Evolutionary conservation across 2,113 vertebrate species (phyloP).

Genomic region (Nothoprocta perdicaria): DNA sequence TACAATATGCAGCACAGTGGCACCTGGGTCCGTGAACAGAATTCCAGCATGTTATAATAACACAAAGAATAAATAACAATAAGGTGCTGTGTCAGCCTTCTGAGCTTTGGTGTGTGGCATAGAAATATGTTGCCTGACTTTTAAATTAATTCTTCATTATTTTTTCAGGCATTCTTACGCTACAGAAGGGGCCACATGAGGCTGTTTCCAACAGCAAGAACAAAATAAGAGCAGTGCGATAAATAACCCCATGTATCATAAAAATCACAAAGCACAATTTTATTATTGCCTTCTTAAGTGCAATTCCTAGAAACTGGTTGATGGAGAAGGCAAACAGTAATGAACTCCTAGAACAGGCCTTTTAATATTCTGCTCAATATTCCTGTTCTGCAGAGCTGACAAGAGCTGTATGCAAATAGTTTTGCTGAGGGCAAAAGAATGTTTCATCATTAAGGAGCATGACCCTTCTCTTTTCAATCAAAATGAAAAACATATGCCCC

Average conservation of each 20-base stretch:
- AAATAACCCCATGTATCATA: conserved; percentile 6
- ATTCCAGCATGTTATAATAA: neutral
- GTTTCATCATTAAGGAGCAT: conserved; percentile 42
- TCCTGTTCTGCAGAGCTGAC: neutral
- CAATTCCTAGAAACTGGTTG: conserved; percentile 14
- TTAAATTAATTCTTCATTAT: conserved; percentile 53
- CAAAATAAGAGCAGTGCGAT: neutral
- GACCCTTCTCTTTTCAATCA: conserved; percentile 20
- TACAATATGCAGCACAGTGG: neutral
- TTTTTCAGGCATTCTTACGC: conserved; percentile 22
- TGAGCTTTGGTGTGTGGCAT: neutral
- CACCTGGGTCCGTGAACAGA: neutral
- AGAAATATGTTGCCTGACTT: conserved; percentile 31
- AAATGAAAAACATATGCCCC: conserved; percentile 22
- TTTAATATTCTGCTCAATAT: conserved; percentile 46
- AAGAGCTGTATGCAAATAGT: conserved; percentile 43
- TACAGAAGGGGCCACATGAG: conserved; percentile 8
- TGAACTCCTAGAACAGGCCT: conserved; percentile 40
- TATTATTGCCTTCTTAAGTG: conserved; percentile 1
- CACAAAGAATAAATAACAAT: neutral
- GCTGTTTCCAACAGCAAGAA: conserved; percentile 25
- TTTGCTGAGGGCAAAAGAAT: conserved; percentile 57
- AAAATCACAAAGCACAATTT: conserved; percentile 31
- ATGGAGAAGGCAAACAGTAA: conserved; percentile 37
- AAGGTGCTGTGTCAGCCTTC: neutral